These are phyloP conservation scores for Amphiprion clarkii DNA, from an alignment of 2,797 vertebrate genomes.

Conservation along the genomic window DNA sequence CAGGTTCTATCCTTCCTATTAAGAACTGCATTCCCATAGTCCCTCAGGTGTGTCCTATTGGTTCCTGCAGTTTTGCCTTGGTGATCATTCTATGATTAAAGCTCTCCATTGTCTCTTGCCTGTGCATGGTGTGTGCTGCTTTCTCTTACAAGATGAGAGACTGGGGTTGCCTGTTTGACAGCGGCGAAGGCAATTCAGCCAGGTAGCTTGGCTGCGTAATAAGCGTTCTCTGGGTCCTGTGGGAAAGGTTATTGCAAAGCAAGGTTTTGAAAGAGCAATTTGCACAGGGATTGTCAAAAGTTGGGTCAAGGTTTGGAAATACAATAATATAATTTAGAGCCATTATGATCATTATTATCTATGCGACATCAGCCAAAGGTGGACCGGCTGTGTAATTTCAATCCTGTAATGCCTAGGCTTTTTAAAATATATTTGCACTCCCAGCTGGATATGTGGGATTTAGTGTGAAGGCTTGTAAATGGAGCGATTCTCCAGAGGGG, in stretches of 20 bases:
- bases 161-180: conserved; percentile 63
- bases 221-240: conserved; percentile 68
- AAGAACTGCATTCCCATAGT: conserved; percentile 55
- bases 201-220: conserved; percentile 67
- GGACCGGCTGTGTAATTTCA: conserved; percentile 57
- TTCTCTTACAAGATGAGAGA: conserved; percentile 67
- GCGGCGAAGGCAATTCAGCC: conserved; percentile 65
- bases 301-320: conserved; percentile 78
- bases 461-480: conserved; percentile 62
- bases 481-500: conserved; percentile 44
- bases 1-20: conserved; percentile 67
- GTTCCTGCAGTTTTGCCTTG: conserved; percentile 64
- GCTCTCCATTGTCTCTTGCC: conserved; percentile 59
- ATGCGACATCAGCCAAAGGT: conserved; percentile 64
- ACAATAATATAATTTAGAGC: conserved; percentile 73
- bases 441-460: conserved; percentile 52
- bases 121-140: conserved; percentile 43
- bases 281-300: conserved; percentile 65
- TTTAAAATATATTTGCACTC: conserved; percentile 55
- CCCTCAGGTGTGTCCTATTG: conserved; percentile 68
- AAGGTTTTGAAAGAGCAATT: conserved; percentile 74
- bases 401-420: conserved; percentile 40
- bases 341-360: conserved; percentile 73
- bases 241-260: conserved; percentile 71
- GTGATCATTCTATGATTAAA: conserved; percentile 78